Percentiles rank a stretch among this genome's conserved stretches.
Conservation (phyloP, 2,113 vertebrate genomes). For the Amblyopsis rosae region DNA sequence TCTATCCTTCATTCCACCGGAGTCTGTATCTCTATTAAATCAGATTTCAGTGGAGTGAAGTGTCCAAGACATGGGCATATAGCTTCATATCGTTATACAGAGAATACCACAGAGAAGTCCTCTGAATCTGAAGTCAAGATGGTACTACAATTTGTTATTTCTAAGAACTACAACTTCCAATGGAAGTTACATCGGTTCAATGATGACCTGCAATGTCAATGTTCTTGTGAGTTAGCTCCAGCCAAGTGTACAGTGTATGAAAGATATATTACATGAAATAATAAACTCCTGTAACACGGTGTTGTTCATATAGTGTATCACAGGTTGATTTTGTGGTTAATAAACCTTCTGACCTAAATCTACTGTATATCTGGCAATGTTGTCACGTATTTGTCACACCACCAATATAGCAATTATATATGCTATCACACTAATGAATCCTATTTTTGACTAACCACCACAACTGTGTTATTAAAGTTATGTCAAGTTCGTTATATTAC, state of each 20-base stretch:
- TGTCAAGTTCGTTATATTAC: conserved; percentile 46
- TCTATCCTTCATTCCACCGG: conserved; percentile 99
- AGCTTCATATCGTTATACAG: conserved; percentile 23
- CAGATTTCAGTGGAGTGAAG: conserved; percentile 99
- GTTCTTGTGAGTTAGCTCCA: not conserved
- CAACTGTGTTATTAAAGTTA: not conserved
- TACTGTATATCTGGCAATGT: conserved; percentile 9
- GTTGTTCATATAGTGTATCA: not conserved
- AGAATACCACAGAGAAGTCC: conserved; percentile 3
- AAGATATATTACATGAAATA: not conserved
- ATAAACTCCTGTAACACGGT: not conserved
- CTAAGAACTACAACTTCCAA: not conserved
- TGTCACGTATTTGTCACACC: conserved; percentile 50
- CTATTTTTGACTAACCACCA: conserved; percentile 57
- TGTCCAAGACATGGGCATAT: conserved; percentile 89
- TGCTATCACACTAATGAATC: conserved; percentile 49
- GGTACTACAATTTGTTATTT: not conserved
- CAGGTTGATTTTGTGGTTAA: conserved; percentile 38
- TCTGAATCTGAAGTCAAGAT: conserved; percentile 9
- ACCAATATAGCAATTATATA: conserved; percentile 40
- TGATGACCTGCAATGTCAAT: not conserved
- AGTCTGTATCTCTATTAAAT: conserved; percentile 92
- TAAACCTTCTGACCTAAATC: conserved; percentile 46
- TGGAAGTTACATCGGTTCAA: not conserved
- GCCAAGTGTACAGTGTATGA: not conserved